A percentile compares a stretch with the other conserved stretches of the same genome.
Conservation (phyloP, 2,113 vertebrate genomes). For the Salvelinus sp. region DNA sequence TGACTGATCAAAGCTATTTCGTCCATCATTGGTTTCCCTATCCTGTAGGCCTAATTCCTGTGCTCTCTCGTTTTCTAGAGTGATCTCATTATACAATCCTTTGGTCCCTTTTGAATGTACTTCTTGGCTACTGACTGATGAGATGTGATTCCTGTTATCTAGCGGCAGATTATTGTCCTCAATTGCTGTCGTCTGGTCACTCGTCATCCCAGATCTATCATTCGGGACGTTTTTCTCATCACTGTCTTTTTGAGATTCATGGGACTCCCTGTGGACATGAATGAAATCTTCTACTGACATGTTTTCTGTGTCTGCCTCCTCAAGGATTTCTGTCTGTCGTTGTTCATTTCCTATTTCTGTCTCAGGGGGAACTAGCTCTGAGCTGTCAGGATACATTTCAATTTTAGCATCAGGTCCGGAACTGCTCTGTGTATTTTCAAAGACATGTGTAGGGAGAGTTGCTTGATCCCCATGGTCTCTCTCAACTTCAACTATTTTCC, state of each 20-base stretch:
- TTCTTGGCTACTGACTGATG: background rate
- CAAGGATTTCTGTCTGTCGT: background rate
- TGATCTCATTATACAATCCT: background rate
- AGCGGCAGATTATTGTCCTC: background rate
- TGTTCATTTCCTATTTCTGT: conserved; percentile 1
- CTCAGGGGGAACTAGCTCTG: background rate
- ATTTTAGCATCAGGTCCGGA: background rate
- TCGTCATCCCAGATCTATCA: background rate
- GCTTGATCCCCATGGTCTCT: background rate
- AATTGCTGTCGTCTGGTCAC: background rate
- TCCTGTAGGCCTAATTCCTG: background rate
- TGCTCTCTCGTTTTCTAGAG: background rate
- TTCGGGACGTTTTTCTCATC: background rate
- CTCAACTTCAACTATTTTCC: background rate
- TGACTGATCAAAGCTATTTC: background rate
- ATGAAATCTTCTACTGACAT: background rate
- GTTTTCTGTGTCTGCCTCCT: background rate
- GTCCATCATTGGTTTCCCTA: background rate
- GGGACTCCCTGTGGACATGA: background rate
- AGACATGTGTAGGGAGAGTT: background rate
- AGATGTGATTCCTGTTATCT: background rate
- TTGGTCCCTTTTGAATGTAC: background rate
- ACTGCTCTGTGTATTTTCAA: no score
- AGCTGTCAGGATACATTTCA: background rate
- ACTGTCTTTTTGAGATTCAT: background rate